Base-by-base conservation (phyloP, 2,888 invertebrate species). In the Acanthosepion pharaonis region DNA sequence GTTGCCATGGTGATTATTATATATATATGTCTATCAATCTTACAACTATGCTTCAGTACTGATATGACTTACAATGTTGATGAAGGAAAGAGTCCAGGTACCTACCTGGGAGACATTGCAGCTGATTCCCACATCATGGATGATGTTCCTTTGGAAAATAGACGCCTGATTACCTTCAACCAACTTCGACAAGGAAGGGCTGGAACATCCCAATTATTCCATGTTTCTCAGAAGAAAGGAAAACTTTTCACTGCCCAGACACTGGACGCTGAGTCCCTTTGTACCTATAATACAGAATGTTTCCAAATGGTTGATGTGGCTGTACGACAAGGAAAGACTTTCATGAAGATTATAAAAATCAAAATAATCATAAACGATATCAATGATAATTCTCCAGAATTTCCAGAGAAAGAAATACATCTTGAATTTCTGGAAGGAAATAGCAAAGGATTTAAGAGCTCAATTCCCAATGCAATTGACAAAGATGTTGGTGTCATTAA, bases 391-490 rank as follows among this genome's bases (percentile, higher is more conserved):
- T 0, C 9, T 2, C 78, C 78, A 78, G 78, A 78, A n/a, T 78
- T 96, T 20, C 95, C 95, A 51, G 95, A 96, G 25, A 94, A 95
- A 18, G 95, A 96, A 78, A 94, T 94, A 20, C 96, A 96, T 94
- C 42, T 94, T 8, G 96, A 96, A 20, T 91, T 53, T 20, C 95
- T 95, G 23, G 95, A 95, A 23, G 94, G 78, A 33, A 94, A 42
- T 93, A 95, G 95, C 92, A 95, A 95, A 2, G 95, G 78, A 33
- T 78, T 78, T 33, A n/a, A 78, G 18, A 78, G 33, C 4, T 15
- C 18, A 78, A 33, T n/a, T n/a, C 78, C n/a, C 33, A 95, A 78
- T 78, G 78, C 78, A 1, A 78, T 15, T 33, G 78, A 78, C 33
- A 78, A 78, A 78, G 78, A 78, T 78, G 18, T 78, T 78, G 5